Conservation (phyloP, 2,113 vertebrate genomes). For the Atrichornis clamosus region DNA sequence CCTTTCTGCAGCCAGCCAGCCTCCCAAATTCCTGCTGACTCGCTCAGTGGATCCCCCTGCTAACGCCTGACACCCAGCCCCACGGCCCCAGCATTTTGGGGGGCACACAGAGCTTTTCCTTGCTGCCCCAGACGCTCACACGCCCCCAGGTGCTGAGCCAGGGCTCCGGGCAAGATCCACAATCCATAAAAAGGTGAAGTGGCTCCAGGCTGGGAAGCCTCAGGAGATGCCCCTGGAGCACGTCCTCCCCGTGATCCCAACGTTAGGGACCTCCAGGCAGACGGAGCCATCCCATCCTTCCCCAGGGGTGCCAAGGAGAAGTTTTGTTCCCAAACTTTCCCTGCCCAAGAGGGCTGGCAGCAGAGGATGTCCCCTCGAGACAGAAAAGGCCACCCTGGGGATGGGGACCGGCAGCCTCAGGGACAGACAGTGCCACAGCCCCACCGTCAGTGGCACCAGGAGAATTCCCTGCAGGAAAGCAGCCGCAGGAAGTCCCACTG, state of each 20-base stretch:
- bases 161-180: not conserved
- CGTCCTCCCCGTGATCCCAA: rapidly evolving
- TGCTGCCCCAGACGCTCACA: not conserved
- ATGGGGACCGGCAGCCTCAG: not conserved
- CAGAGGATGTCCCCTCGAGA: no score
- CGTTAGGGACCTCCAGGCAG: not conserved
- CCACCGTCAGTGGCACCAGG: rapidly evolving
- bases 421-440: not conserved
- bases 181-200: rapidly evolving
- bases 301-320: not conserved
- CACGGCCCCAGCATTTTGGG: not conserved
- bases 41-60: rapidly evolving
- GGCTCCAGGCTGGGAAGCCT: not conserved
- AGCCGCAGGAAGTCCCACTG: not conserved
- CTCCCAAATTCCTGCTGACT: not conserved
- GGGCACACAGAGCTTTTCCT: not conserved
- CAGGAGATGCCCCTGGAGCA: not conserved
- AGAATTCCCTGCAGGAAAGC: not conserved
- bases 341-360: not conserved
- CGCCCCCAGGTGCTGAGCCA: rapidly evolving
- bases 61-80: not conserved
- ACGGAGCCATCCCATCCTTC: not conserved
- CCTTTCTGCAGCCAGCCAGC: not conserved
- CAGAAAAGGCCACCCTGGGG: not conserved
- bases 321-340: not conserved